Base-by-base conservation (phyloP, 1,140 invertebrate genomes). In the Calliphora vicina region DNA sequence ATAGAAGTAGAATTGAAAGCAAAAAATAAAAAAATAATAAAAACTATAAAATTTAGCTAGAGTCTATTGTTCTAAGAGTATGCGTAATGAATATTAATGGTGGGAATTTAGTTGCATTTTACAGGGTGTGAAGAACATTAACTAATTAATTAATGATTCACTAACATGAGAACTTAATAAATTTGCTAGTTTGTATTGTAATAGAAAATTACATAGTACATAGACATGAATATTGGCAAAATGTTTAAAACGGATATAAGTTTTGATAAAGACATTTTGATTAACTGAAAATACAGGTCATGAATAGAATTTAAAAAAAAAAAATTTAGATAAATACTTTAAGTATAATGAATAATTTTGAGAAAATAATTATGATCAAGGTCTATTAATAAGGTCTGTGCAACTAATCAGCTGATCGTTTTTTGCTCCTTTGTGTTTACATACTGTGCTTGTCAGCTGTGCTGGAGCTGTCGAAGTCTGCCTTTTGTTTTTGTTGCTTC, bases 31-130 rank as follows among this genome's bases (percentile, higher is more conserved):
- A 61, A 61, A n/a, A 61, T 17, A n/a, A n/a, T n/a, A n/a, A 57
- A 57, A 57, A 57, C 45, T 1, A 67, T n/a, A 67, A 23, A 23
- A 67, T 67, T 67, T 25, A 67, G 8, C 61, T 23, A 10, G 9
- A 67, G 35, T 35, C 61, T 67, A 67, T 67, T 67, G 20, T 67
- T 67, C 61, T 67, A 67, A 67, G 61, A 20, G 9, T 67, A 67
- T 67, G 61, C 61, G 61, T 67, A 67, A 67, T 23, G 61, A 67
- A 67, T 67, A 67, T 23, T 67, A 67, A 67, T 67, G 12, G 61
- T 67, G 61, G 9, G 61, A 67, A 67, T 67, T 67, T 67, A 20
- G 61, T 67, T 67, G 61, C 61, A 67, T 25, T 67, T 25, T 67
- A 67, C 61, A 67, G 61, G 61, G 61, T 67, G 20, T 67, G 61